A percentile compares a stretch with the other conserved stretches of the same genome.
Evolutionary conservation across 2,113 vertebrate species (phyloP).

Genomic region (Todiramphus chloris): DNA sequence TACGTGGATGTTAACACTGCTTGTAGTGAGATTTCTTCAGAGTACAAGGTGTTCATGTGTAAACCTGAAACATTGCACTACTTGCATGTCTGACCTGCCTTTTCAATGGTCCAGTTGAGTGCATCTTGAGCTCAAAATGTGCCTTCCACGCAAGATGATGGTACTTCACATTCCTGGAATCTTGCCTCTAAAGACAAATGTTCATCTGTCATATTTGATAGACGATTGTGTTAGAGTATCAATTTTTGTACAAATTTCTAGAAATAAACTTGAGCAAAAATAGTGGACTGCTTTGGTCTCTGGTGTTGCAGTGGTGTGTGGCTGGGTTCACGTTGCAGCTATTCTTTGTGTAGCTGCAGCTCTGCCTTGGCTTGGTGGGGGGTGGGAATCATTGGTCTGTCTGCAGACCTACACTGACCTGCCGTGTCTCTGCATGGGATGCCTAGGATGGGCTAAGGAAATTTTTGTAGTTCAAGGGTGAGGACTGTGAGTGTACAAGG

Average conservation of each 20-base stretch:
- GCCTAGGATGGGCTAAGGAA: neutral
- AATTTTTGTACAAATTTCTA: conserved; percentile 74
- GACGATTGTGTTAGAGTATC: conserved; percentile 38
- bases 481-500: neutral
- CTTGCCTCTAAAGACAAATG: conserved; percentile 30
- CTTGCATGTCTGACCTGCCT: conserved; percentile 57
- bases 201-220: conserved; percentile 47
- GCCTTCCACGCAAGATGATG: conserved; percentile 46
- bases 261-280: conserved; percentile 72
- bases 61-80: conserved; percentile 53
- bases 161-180: conserved; percentile 48
- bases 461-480: neutral
- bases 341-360: neutral
- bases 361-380: neutral
- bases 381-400: neutral
- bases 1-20: conserved; percentile 19
- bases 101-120: neutral
- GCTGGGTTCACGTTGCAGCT: neutral
- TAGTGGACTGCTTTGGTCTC: neutral
- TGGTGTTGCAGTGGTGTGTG: neutral
- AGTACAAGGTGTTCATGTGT: neutral
- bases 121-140: conserved; percentile 45
- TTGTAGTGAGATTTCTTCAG: conserved; percentile 49
- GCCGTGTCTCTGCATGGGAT: neutral
- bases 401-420: fast-evolving